These are phyloP conservation scores for Aplocera efformata DNA, from an alignment of 2,888 invertebrate species.

Conservation along the genomic window DNA sequence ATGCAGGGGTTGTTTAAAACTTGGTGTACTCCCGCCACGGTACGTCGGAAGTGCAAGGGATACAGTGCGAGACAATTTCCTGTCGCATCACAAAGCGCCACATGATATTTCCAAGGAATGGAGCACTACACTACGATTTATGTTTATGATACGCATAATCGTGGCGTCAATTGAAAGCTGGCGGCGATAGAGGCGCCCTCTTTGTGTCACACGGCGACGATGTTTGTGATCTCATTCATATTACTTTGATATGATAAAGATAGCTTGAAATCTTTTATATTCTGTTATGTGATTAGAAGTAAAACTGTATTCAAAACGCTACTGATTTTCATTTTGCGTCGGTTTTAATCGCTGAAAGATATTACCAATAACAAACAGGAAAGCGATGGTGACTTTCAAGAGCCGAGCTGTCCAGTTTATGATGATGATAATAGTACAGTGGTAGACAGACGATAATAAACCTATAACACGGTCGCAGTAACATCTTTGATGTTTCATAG, in stretches of 20 bases:
- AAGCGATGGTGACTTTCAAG: constrained; percentile 12
- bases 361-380: constrained; percentile 12
- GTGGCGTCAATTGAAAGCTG: constrained; percentile 51
- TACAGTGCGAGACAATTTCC: constrained; percentile 39
- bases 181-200: constrained; percentile 37
- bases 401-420: constrained; percentile 24
- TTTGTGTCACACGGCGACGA: constrained; percentile 36
- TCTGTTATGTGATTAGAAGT: constrained; percentile 30
- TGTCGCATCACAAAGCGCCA: constrained; percentile 38
- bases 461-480: constrained; percentile 12
- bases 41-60: constrained; percentile 19
- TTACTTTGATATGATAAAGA: constrained; percentile 46
- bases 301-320: constrained; percentile 20
- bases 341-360: constrained; percentile 1
- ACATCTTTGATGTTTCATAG: constrained; percentile 16
- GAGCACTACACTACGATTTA: constrained; percentile 46
- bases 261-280: constrained; percentile 38
- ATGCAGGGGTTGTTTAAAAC: constrained; percentile 15
- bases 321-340: constrained; percentile 15
- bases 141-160: constrained; percentile 53
- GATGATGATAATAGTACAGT: constrained; percentile 29
- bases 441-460: constrained; percentile 26
- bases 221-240: constrained; percentile 37
- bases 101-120: constrained; percentile 45
- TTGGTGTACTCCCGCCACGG: constrained; percentile 27